Evolutionary conservation across 2,888 invertebrate species (phyloP).

Genomic region (Cetonia aurata): DNA sequence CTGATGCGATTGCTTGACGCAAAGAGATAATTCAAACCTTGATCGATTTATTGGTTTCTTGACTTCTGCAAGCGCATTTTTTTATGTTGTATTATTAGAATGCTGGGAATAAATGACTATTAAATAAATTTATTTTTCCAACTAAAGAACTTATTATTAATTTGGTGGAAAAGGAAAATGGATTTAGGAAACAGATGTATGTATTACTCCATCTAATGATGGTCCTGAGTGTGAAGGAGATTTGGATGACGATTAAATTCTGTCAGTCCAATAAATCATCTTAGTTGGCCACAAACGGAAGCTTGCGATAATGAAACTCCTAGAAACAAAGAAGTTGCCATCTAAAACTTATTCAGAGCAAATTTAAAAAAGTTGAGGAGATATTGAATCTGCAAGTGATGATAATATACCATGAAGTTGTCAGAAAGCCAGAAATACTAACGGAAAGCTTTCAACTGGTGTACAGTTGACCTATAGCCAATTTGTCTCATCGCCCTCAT

Average conservation of each 20-base stretch:
- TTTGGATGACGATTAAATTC: neutral
- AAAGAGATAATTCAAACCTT: no score
- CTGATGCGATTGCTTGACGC: no score
- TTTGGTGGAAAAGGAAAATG: neutral
- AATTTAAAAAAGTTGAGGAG: neutral
- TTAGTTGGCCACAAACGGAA: neutral
- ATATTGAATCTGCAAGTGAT: neutral
- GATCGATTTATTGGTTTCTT: no score
- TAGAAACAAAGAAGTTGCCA: neutral
- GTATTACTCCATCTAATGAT: neutral
- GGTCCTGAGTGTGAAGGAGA: neutral
- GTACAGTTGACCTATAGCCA: neutral
- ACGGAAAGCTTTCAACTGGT: neutral
- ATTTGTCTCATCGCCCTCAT: neutral
- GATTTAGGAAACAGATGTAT: conserved; percentile 2
- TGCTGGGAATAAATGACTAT: no score
- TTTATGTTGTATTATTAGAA: no score
- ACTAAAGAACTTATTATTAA: neutral
- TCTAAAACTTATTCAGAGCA: neutral
- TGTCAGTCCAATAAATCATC: neutral
- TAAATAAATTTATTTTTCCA: no score
- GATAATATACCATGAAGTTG: neutral
- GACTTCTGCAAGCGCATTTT: no score
- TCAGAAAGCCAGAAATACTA: neutral
- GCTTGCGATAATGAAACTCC: neutral